A percentile compares a stretch with the other conserved stretches of the same genome.
phyloP scores from a whole-genome alignment of 2,888 invertebrate species.

The Hypomecis atomaria region DNA sequence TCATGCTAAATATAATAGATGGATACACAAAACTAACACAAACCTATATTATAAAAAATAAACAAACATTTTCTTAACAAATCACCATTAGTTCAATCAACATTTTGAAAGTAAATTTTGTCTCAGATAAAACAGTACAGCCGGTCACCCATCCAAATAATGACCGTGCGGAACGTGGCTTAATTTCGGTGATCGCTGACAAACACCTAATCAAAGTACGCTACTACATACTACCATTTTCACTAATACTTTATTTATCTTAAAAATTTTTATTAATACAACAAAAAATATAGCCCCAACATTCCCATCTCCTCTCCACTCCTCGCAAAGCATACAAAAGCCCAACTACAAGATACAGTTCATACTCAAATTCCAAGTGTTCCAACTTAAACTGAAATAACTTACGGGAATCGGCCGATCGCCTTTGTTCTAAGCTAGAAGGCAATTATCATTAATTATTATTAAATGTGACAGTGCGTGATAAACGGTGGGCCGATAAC shows the following conservation, averaged over 20 bases:
- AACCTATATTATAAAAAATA: background rate
- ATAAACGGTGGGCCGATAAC: slow-evolving; percentile 82
- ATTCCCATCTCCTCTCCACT: slow-evolving; percentile 48
- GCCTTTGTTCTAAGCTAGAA: slow-evolving; percentile 82
- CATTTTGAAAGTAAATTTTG: too few species aligned
- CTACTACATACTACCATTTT: too few species aligned
- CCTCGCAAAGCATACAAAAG: slow-evolving; percentile 50
- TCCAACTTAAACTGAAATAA: slow-evolving; percentile 82
- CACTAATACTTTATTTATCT: too few species aligned
- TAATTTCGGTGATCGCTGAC: too few species aligned
- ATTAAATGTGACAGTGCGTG: slow-evolving; percentile 82
- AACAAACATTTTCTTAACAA: background rate
- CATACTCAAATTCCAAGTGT: slow-evolving; percentile 80
- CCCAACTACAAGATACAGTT: slow-evolving; percentile 80
- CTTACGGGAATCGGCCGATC: slow-evolving; percentile 82
- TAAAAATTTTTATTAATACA: too few species aligned
- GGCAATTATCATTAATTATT: slow-evolving; percentile 85
- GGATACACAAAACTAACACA: too few species aligned
- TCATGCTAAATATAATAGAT: too few species aligned
- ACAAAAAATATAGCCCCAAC: background rate
- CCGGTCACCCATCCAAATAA: too few species aligned
- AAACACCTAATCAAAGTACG: too few species aligned
- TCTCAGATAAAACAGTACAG: too few species aligned
- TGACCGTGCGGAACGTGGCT: too few species aligned
- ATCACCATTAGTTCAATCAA: background rate